Base-by-base conservation (phyloP, 1,140 invertebrate species). In the Drepana arcuata region DNA sequence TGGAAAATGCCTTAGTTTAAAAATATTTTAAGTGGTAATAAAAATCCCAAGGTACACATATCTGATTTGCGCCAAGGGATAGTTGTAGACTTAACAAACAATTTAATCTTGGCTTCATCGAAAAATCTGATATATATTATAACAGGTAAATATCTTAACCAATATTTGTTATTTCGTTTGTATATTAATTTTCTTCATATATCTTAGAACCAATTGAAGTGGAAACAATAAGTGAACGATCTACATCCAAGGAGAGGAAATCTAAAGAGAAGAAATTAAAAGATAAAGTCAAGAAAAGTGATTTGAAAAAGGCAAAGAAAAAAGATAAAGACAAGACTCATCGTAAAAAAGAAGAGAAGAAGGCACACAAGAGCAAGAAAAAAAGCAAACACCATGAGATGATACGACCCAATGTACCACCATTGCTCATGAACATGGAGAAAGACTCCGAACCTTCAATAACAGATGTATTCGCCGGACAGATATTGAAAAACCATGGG, bases 381-480 rank as follows among this genome's bases (percentile, higher is more conserved):
- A 79, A 70, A 37, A 68, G 41, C 28, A 83, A 82, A 50, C 67
- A 70, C 27, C 50, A 74, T 45, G 81, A 82, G 31, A 75, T 72
- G 37, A 78, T 83, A 34, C 58, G 75, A 9, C 81, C 80, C 5
- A 84, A 84, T 45, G 61, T 84, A 41, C 83, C 83, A 15, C 81
- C 78, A 2, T 45, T 84, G 23, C 45, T 83, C 1, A 84, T 84
- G 81, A 84, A 84, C 37, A 73, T 84, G 40, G 81, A 84, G 37
- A 84, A 84, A 34, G 65, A 64, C 35, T 78, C 83, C 14, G 85
- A 86, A 18, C 82, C 78, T n/a, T 87, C 86, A 11, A 88, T 88
- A 14, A 87, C 86, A 4, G 86, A 87, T 67, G 84, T 87, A 0
- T 87, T 88, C 59, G 86, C 86, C 31, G 86, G 85, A 16, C 86